phyloP scores from a whole-genome alignment of 1,140 invertebrate genomes.

The Heliconius hermathena region DNA sequence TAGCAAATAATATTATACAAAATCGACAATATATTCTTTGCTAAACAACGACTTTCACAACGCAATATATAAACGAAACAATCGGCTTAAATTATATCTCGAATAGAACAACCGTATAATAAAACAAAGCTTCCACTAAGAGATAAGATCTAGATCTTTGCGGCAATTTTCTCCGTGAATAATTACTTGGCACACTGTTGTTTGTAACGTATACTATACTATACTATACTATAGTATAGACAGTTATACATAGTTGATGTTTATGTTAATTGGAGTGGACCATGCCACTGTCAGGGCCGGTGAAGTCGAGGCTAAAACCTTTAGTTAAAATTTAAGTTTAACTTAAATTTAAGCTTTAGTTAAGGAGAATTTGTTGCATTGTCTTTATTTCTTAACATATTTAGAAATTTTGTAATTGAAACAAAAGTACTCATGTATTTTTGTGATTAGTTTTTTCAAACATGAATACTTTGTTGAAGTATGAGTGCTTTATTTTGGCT shows the following conservation, averaged over 20 bases:
- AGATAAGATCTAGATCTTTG: slow-evolving; percentile 44
- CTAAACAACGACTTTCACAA: background rate
- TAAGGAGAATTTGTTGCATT: background rate
- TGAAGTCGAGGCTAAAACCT: background rate
- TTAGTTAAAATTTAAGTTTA: background rate
- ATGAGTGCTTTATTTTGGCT: too few species aligned
- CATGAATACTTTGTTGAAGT: too few species aligned
- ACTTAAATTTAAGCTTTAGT: background rate
- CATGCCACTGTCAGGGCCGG: slow-evolving; percentile 61
- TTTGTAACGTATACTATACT: slow-evolving; percentile 52
- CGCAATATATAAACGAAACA: background rate
- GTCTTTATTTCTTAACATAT: background rate
- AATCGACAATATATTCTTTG: too few species aligned
- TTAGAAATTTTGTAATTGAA: too few species aligned
- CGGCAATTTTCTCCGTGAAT: slow-evolving; percentile 50
- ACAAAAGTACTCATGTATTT: too few species aligned
- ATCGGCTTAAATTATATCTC: slow-evolving; percentile 8
- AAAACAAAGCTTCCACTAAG: slow-evolving; percentile 28
- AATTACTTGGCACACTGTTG: slow-evolving; percentile 61
- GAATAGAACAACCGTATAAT: slow-evolving; percentile 12
- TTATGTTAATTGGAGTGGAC: slow-evolving; percentile 76
- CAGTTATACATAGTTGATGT: slow-evolving; percentile 67
- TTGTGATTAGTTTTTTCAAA: too few species aligned
- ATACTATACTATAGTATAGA: slow-evolving; percentile 30
- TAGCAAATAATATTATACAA: too few species aligned